phyloP scores from a whole-genome alignment of 1,140 invertebrate genomes.

The Calephelis nemesis region DNA sequence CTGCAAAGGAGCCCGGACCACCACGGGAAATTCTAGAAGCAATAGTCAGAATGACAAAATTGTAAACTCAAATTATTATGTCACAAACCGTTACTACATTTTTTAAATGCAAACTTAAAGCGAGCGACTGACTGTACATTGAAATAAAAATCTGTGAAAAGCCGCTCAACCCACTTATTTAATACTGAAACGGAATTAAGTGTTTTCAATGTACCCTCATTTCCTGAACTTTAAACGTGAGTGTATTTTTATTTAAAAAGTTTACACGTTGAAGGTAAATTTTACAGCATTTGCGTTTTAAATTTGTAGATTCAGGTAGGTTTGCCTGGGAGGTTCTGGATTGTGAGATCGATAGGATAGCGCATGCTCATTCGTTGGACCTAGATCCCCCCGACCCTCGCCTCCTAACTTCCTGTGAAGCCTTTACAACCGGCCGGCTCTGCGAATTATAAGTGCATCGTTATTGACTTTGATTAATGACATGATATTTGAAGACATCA shows the following conservation, averaged over 20 bases:
- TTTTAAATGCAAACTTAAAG: neutral
- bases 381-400: conserved; percentile 1
- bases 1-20: too few relatives aligned
- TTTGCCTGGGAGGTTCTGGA: conserved; percentile 15
- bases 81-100: too few relatives aligned
- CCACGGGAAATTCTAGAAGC: too few relatives aligned
- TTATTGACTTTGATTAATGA: conserved; percentile 14
- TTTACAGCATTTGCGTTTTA: conserved; percentile 16
- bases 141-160: neutral
- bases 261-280: conserved; percentile 14
- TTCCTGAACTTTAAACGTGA: neutral
- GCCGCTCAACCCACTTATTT: neutral
- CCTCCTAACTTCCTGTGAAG: conserved; percentile 1
- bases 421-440: neutral
- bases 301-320: conserved; percentile 12
- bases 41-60: too few relatives aligned
- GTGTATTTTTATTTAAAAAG: conserved; percentile 12
- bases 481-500: neutral
- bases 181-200: conserved; percentile 6
- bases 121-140: neutral
- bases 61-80: too few relatives aligned
- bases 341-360: neutral
- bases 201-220: conserved; percentile 10
- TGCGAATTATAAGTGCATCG: conserved; percentile 9
- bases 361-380: neutral